Evolutionary conservation across 1,140 invertebrate genomes (phyloP), one percentile per base, ranked within the genome.

Genomic region (Neodiprion pinetum): DNA sequence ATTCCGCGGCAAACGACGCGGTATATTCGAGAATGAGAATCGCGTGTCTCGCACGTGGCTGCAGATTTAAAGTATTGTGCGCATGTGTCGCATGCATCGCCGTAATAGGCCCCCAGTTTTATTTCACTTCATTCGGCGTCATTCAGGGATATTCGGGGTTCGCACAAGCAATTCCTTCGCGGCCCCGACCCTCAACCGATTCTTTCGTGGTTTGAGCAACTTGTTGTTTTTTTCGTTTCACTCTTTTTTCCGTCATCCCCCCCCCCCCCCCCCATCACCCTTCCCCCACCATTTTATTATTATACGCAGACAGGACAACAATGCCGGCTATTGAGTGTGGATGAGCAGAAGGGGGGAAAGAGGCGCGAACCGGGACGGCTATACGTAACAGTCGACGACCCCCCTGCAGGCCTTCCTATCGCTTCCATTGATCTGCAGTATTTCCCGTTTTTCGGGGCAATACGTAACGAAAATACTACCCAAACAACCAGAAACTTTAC

Each of bases 151-250:
- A 61, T 61, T 61, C 53, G n/a, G 53, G 53, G n/a, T 9, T 61
- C n/a, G 53, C 11, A 61, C 10, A 53, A 53, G n/a, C 11, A 61
- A 61, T 61, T 61, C 53, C 53, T 61, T 17, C 11, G 53, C 53
- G n/a, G 53, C 53, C n/a, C n/a, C n/a, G n/a, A 61, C 53, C 53
- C 53, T 61, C 53, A 61, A 61, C 53, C 53, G 53, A 61, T 61
- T 61, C 53, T 61, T 14, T 61, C 53, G 53, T 61, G 53, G 53
- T 61, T 61, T 17, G 53, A 61, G 53, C 53, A 61, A 61, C 53
- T 61, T 61, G 53, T 61, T 61, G n/a, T 61, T 12, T 61, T 14
- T 61, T 61, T 61, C n/a, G 4, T 61, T 61, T 9, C n/a, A 12
- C 3, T 61, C 53, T 61, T 14, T 61, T 17, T 61, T 11, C 50